Evolutionary conservation across 2,113 vertebrate genomes (phyloP), one percentile per base, ranked within the genome.

Genomic region (Myocastor coypus): DNA sequence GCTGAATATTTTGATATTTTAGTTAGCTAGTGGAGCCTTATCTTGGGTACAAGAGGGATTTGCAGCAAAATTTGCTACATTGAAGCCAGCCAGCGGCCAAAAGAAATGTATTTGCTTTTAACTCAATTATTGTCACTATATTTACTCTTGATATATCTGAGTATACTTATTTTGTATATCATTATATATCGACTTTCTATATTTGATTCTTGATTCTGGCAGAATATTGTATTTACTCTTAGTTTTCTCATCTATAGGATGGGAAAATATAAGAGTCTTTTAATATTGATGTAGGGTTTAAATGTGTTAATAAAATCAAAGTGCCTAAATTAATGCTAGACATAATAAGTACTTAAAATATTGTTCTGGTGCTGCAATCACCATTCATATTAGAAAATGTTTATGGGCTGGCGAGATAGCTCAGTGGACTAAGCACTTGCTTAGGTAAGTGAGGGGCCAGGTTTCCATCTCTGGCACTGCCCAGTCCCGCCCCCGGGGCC

Each of bases 171-270:
- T 6, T 50, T 34, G 63, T 40, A 88, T 94, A 64, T 73, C 26
- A 32, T 52, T 52, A 73, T 83, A 46, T 73, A 57, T 34, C 14
- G 30, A 28, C 61, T 68, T 80, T 78, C 52, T 24, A 24, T 42
- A 59, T 32, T 71, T 61, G 13, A 57, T 81, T 42, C 68, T 94
- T 75, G 50, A 68, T 73, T 30, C 78, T 78, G 66, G 20, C 24
- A 86, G 55, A 73, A 46, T 92, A 87, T 71, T 94, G 91, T 19
- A 84, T 24, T 77, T 90, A 30, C 13, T 87, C 9, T 92, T 40
- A 80, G 57, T 84, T 75, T 95, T 94, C 66, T 94, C 30, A 96
- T 17, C 68, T 57, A 55, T 73, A 61, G 59, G 69, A 87, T 52
- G 30, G 20, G 24, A 42, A 64, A 86, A 66, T 52, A 50, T 69